A percentile compares a stretch with the other conserved stretches of the same genome.
phyloP scores from a whole-genome alignment of 2,113 vertebrate species.

The Bombycilla garrulus region DNA sequence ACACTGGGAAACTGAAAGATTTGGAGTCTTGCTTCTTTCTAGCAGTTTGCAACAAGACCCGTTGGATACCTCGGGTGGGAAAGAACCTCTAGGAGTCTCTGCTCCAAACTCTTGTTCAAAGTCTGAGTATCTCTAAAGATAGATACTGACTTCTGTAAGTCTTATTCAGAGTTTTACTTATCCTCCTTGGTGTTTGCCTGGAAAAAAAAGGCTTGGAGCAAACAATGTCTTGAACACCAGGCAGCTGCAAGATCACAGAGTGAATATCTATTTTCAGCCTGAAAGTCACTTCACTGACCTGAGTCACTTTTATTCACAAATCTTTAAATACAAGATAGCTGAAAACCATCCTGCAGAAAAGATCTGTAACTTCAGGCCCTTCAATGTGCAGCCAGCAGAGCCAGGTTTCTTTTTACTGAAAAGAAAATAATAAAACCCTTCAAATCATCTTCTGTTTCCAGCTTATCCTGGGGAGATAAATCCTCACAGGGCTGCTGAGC shows the following conservation, averaged over 20 bases:
- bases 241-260: neutral
- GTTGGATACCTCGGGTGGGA: neutral
- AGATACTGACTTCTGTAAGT: neutral
- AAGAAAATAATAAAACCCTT: neutral
- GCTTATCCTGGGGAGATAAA: neutral
- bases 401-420: neutral
- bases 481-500: neutral
- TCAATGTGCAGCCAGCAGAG: neutral
- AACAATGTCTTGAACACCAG: neutral
- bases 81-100: neutral
- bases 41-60: neutral
- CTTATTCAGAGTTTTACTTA: neutral
- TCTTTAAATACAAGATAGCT: neutral
- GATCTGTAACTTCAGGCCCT: neutral
- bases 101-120: neutral
- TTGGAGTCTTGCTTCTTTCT: neutral
- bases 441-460: neutral
- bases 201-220: neutral
- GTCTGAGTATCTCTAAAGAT: neutral
- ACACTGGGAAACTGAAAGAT: neutral
- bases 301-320: neutral
- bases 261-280: neutral
- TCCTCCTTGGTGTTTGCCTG: neutral
- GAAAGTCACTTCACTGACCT: neutral
- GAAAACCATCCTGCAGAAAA: neutral